phyloP scores from a whole-genome alignment of 2,888 invertebrate species.

The Macrostomum cliftonense region DNA sequence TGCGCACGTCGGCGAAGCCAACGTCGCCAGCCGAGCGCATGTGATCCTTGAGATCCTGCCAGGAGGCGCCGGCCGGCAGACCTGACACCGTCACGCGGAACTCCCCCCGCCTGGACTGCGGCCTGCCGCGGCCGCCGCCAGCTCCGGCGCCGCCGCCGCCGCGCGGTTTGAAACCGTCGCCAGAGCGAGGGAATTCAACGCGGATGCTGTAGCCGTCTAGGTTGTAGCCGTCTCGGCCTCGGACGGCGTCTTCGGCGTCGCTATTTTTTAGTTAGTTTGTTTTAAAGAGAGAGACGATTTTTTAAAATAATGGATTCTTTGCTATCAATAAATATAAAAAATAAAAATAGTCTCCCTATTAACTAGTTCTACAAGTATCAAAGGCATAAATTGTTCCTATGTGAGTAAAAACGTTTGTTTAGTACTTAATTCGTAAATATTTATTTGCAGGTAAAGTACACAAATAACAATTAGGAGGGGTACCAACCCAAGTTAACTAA shows the following conservation, averaged over 20 bases:
- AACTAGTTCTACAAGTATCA: too few relatives aligned
- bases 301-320: too few relatives aligned
- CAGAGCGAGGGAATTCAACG: conserved; percentile 73
- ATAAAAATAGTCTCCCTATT: too few relatives aligned
- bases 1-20: conserved; percentile 93
- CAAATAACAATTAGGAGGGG: too few relatives aligned
- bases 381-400: too few relatives aligned
- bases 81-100: conserved; percentile 81
- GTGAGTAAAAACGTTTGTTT: too few relatives aligned
- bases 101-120: conserved; percentile 72
- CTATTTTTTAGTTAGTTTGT: conserved; percentile 40
- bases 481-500: too few relatives aligned
- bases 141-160: conserved; percentile 39
- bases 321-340: too few relatives aligned
- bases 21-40: conserved; percentile 98
- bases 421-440: too few relatives aligned
- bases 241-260: conserved; percentile 91
- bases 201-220: conserved; percentile 90
- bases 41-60: conserved; percentile 95
- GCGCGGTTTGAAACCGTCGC: conserved; percentile 14
- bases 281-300: too few relatives aligned
- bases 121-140: conserved; percentile 43
- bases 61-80: conserved; percentile 68
- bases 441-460: too few relatives aligned
- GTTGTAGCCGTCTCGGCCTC: conserved; percentile 87